phyloP scores from a whole-genome alignment of 1,140 invertebrate species.

The Coptotermes formosanus region DNA sequence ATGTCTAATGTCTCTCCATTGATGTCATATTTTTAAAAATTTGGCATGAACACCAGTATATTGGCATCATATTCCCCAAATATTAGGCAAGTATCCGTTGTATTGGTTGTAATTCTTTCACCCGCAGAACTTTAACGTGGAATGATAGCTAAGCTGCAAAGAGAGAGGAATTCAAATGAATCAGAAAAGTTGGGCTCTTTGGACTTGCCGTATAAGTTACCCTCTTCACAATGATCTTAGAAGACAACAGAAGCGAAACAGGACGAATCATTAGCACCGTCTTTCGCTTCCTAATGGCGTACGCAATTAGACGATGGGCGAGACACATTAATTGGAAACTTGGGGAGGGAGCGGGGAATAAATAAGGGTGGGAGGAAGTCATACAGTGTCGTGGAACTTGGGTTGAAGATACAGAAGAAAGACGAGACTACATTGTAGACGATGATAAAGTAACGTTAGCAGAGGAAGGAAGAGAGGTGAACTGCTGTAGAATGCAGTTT shows the following conservation, averaged over 20 bases:
- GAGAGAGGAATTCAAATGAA: background rate
- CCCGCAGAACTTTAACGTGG: background rate
- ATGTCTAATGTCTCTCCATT: too few species aligned
- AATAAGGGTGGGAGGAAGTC: background rate
- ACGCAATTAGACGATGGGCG: slow-evolving; percentile 4
- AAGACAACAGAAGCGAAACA: background rate
- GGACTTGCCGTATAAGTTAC: background rate
- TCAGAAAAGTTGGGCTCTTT: background rate
- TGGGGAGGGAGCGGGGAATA: background rate
- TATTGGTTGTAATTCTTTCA: background rate
- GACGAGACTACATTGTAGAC: background rate
- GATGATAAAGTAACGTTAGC: background rate
- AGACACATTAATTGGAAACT: slow-evolving; percentile 17
- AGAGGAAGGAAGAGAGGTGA: background rate
- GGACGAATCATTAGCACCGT: background rate
- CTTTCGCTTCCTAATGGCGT: slow-evolving; percentile 5
- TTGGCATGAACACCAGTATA: too few species aligned
- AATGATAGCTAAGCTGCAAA: background rate
- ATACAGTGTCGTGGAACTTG: background rate
- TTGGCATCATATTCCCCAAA: background rate
- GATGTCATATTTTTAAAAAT: too few species aligned
- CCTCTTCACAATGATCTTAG: background rate
- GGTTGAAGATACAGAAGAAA: background rate
- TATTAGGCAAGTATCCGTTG: background rate
- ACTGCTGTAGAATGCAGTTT: background rate